phyloP scores from a whole-genome alignment of 2,888 invertebrate genomes.

The Troglohyphantes excavatus region DNA sequence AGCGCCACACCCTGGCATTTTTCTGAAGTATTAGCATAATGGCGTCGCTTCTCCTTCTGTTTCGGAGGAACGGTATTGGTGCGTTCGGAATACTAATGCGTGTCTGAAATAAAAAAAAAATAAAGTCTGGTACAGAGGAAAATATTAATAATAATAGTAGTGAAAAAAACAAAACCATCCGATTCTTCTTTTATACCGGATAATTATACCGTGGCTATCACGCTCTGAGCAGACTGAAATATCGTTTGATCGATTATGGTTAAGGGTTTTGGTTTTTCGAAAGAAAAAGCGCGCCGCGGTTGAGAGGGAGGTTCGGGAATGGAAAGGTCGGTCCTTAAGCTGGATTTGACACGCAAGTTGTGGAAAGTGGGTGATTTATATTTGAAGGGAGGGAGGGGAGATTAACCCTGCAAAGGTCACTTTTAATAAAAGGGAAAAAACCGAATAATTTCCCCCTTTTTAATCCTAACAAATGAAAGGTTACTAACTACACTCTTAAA shows the following conservation, averaged over 20 bases:
- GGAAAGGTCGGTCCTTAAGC: neutral
- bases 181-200: neutral
- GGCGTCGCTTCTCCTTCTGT: conserved; percentile 57
- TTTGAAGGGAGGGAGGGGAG: neutral
- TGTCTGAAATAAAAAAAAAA: too few species aligned
- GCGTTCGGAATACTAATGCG: conserved; percentile 52
- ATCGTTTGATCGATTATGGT: conserved; percentile 39
- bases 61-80: conserved; percentile 35
- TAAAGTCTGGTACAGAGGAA: neutral
- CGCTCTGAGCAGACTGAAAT: conserved; percentile 27
- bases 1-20: conserved; percentile 77
- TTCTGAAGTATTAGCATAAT: conserved; percentile 70
- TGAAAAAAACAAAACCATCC: neutral
- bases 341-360: neutral
- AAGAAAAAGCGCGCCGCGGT: neutral
- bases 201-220: conserved; percentile 50
- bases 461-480: too few species aligned
- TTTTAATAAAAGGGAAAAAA: too few species aligned
- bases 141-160: too few species aligned
- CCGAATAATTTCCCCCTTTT: neutral
- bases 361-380: neutral
- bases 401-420: neutral
- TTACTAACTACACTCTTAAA: too few species aligned
- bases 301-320: neutral
- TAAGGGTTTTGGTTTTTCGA: neutral